Evolutionary conservation across 2,113 vertebrate species (phyloP).

Genomic region (Recurvirostra avosetta): DNA sequence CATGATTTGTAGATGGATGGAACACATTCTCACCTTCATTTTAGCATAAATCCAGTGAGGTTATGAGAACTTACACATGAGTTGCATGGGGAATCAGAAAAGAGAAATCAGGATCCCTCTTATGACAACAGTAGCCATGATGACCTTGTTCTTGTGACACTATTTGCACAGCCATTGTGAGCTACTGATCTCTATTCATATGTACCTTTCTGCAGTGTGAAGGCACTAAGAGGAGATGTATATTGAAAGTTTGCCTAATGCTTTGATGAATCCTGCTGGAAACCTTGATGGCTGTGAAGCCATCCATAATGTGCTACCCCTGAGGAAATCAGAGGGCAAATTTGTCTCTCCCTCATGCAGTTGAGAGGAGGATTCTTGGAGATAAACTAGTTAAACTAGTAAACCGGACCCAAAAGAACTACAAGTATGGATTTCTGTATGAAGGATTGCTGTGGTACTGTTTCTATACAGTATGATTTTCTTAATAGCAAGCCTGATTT

Average conservation of each 20-base stretch:
- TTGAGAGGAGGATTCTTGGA: not conserved
- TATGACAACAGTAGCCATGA: not conserved
- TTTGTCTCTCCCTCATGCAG: not conserved
- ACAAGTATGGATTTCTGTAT: not conserved
- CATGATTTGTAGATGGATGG: not conserved
- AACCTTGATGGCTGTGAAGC: not conserved
- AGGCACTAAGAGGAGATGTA: not conserved
- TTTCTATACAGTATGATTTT: not conserved
- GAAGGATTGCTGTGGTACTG: not conserved
- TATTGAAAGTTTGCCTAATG: not conserved
- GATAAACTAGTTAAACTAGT: not conserved
- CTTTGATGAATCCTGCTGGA: not conserved
- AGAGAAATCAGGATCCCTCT: not conserved
- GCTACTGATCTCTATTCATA: not conserved
- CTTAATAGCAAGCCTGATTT: not conserved
- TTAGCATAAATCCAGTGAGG: not conserved
- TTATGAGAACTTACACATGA: not conserved
- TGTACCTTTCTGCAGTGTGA: not conserved
- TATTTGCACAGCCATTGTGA: not conserved
- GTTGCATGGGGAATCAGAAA: not conserved
- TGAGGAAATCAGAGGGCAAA: not conserved
- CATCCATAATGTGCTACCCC: not conserved
- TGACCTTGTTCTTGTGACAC: not conserved
- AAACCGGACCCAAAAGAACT: not conserved
- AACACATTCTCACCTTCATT: not conserved